phyloP scores from a whole-genome alignment of 2,888 invertebrate species.

The Synanthedon vespiformis region DNA sequence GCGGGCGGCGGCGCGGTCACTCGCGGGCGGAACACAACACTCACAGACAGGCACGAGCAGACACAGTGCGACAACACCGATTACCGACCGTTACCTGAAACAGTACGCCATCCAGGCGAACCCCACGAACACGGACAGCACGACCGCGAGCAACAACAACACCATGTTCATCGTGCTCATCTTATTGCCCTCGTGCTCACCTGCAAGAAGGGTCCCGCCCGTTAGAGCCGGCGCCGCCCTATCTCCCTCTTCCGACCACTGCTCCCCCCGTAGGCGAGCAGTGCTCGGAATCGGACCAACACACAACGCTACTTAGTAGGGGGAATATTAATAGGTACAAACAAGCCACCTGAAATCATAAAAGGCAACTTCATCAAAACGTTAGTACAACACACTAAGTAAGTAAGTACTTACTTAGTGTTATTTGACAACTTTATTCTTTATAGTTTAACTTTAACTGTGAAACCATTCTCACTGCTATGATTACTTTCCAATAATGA shows the following conservation, averaged over 20 bases:
- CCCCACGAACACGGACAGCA: slow-evolving; percentile 94
- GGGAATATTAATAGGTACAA: slow-evolving; percentile 39
- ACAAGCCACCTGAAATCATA: slow-evolving; percentile 57
- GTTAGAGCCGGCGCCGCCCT: slow-evolving; percentile 64
- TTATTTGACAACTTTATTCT: too few relatives aligned
- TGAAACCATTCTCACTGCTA: too few relatives aligned
- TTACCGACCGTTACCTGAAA: slow-evolving; percentile 83
- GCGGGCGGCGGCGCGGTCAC: slow-evolving; percentile 20
- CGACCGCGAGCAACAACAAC: slow-evolving; percentile 91
- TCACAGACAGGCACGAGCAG: slow-evolving; percentile 52
- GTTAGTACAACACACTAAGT: too few relatives aligned
- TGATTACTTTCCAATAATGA: too few relatives aligned
- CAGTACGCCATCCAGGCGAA: slow-evolving; percentile 95
- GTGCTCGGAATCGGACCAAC: slow-evolving; percentile 59
- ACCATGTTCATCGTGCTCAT: slow-evolving; percentile 92
- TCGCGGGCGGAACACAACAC: slow-evolving; percentile 31
- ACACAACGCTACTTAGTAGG: slow-evolving; percentile 24
- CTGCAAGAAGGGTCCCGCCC: slow-evolving; percentile 73
- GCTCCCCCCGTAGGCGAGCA: slow-evolving; percentile 42
- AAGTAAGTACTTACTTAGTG: too few relatives aligned
- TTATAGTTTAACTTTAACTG: too few relatives aligned
- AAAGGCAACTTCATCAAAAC: slow-evolving; percentile 6
- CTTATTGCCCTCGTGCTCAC: slow-evolving; percentile 81
- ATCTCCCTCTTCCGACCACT: slow-evolving; percentile 48
- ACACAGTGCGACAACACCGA: slow-evolving; percentile 64